These are phyloP conservation scores for Orgyia antiqua DNA, from an alignment of 2,888 invertebrate species.

Conservation along the genomic window DNA sequence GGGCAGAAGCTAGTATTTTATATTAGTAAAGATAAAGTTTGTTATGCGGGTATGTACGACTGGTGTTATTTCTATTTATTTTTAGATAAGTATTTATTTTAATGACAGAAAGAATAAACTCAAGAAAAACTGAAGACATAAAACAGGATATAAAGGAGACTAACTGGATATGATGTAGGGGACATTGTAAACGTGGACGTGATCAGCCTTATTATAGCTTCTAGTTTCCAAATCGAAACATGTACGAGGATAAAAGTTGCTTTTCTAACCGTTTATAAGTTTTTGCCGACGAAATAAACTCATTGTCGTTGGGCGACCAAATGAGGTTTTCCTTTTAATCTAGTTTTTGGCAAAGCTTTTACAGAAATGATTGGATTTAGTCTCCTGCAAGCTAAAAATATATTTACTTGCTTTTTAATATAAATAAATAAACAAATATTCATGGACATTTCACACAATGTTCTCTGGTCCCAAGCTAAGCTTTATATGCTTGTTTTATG, in stretches of 20 bases:
- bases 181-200: slow-evolving; percentile 24
- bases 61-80: too few relatives aligned
- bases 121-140: slow-evolving; percentile 8
- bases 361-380: slow-evolving; percentile 23
- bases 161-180: slow-evolving; percentile 26
- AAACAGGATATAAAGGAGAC: slow-evolving; percentile 18
- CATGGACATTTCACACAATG: too few relatives aligned
- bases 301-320: slow-evolving; percentile 34
- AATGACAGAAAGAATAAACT: slow-evolving; percentile 2
- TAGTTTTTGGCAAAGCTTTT: slow-evolving; percentile 30
- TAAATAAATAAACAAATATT: too few relatives aligned
- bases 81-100: slow-evolving; percentile 9
- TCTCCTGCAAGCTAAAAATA: slow-evolving; percentile 6
- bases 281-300: slow-evolving; percentile 39
- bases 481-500: too few relatives aligned
- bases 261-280: slow-evolving; percentile 40
- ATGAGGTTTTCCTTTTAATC: slow-evolving; percentile 36
- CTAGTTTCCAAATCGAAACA: slow-evolving; percentile 35
- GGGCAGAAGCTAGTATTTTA: slow-evolving; percentile 7
- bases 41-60: too few relatives aligned
- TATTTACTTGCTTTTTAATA: too few relatives aligned
- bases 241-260: slow-evolving; percentile 38
- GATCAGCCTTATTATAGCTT: slow-evolving; percentile 18
- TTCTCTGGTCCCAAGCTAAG: too few relatives aligned
- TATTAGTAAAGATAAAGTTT: slow-evolving; percentile 12